Evolutionary conservation across 53 echinoderm and acorn worm species (phyloP), one percentile per base, ranked within the genome.

Genomic region (Echinometra lucunter): DNA sequence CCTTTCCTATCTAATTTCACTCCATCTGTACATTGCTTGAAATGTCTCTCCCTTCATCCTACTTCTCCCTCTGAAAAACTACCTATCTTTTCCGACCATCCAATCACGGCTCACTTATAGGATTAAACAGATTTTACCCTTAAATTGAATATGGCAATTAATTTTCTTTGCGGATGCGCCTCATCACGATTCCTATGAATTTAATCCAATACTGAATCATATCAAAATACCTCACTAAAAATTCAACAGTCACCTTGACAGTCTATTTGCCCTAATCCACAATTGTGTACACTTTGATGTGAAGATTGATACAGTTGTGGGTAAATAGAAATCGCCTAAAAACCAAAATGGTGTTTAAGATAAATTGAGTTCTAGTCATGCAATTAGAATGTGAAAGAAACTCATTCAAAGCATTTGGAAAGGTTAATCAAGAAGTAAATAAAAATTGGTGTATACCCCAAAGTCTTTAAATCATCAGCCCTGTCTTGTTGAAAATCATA

Each of bases 61-160:
- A n/a, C n/a, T n/a, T n/a, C n/a, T n/a, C 6, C 38, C 81, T 23
- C 44, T 42, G 1, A 23, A 23, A 81, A 13, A 53, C 53, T 4
- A 53, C 21, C 81, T 28, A 81, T 42, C 81, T 17, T 2, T 23
- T 13, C 53, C 53, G 42, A 78, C 38, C 28, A 45, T 49, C 85
- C 85, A 85, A 85, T 85, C 85, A 47, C 47, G 49, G 10, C 13
- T 85, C 85, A 85, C 85, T 85, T 85, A 85, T 12, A 49, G 53
- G 85, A 85, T 85, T 85, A 85, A 28, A n/a, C 49, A 85, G 85
- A 85, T 49, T 85, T 49, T 47, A 49, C 30, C 53, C 10, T 13
- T 85, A 49, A 85, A 85, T 85, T 85, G 85, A 85, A 85, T 85
- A 49, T 30, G 25, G 53, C 85, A 85, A 85, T 85, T 85, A 85